Evolutionary conservation across 2,888 invertebrate species (phyloP).

Genomic region (Elaeidobius kamerunicus): DNA sequence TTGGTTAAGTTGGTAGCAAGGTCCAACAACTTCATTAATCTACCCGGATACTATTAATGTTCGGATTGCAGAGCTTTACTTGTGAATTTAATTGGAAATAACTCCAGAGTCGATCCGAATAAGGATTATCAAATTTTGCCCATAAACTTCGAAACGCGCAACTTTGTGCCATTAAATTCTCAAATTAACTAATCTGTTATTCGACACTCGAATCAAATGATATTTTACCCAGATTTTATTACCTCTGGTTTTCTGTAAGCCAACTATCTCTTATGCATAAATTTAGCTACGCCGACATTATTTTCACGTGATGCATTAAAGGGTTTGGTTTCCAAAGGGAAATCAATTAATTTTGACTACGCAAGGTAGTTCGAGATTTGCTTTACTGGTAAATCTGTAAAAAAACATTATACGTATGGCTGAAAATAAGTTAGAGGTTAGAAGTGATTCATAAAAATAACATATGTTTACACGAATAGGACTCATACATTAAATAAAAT

Average conservation of each 20-base stretch:
- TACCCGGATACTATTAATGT: slow-evolving; percentile 48
- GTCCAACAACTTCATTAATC: slow-evolving; percentile 49
- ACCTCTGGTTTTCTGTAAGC: slow-evolving; percentile 26
- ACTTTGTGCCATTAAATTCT: slow-evolving; percentile 32
- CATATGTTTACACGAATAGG: too few species aligned
- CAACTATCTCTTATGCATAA: slow-evolving; percentile 28
- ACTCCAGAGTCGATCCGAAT: slow-evolving; percentile 39
- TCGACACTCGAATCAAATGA: slow-evolving; percentile 30
- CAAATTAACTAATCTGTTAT: slow-evolving; percentile 34
- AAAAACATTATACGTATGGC: too few species aligned
- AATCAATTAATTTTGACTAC: slow-evolving; percentile 4
- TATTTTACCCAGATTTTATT: slow-evolving; percentile 32
- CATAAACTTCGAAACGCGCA: slow-evolving; percentile 33
- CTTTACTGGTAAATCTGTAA: too few species aligned
- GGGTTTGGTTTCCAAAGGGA: slow-evolving; percentile 3
- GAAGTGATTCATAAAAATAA: too few species aligned
- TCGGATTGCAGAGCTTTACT: slow-evolving; percentile 44
- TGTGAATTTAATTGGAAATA: slow-evolving; percentile 45
- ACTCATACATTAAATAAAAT: too few species aligned
- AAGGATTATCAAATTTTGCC: slow-evolving; percentile 46
- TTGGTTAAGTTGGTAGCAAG: slow-evolving; percentile 41
- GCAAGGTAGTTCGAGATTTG: too few species aligned
- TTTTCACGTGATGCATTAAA: slow-evolving; percentile 10
- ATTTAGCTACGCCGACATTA: slow-evolving; percentile 10
- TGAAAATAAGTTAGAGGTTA: too few species aligned